Conservation (phyloP, 2,797 vertebrate genomes). For the Pelobates cultripes region DNA sequence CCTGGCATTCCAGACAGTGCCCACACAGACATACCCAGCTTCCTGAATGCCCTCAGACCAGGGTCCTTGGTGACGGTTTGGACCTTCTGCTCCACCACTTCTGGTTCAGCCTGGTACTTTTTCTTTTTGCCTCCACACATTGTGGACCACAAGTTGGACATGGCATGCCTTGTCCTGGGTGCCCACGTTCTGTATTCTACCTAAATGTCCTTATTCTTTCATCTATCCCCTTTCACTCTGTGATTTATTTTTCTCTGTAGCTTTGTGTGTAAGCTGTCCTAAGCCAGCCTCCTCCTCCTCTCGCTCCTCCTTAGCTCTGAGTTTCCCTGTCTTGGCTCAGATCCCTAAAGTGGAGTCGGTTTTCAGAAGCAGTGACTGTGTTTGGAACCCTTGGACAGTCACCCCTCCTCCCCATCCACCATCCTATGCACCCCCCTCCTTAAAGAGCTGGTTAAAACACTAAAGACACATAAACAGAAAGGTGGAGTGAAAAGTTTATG, state of each 20-base stretch:
- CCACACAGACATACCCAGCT: constrained; percentile 40
- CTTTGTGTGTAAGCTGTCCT: constrained; percentile 23
- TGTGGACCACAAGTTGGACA: constrained; percentile 33
- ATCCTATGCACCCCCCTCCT: not conserved
- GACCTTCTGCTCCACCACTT: constrained; percentile 43
- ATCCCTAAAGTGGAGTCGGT: constrained; percentile 32
- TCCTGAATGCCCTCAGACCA: constrained; percentile 37
- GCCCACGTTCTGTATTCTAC: not conserved
- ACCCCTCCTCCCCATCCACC: not conserved
- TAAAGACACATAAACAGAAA: too few relatives aligned
- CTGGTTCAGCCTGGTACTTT: constrained; percentile 23
- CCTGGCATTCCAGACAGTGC: not conserved
- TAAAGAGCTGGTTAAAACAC: not conserved
- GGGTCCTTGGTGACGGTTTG: constrained; percentile 25
- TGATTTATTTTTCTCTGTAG: not conserved
- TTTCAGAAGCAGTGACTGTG: constrained; percentile 32
- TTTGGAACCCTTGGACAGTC: too few relatives aligned
- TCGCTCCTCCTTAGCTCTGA: constrained; percentile 46
- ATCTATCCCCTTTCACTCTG: too few relatives aligned
- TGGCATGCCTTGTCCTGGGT: not conserved
- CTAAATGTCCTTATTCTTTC: not conserved
- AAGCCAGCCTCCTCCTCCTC: constrained; percentile 24
- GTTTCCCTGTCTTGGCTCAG: constrained; percentile 30
- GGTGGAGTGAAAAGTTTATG: too few relatives aligned
- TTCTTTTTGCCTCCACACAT: constrained; percentile 28